Base-by-base conservation (phyloP, 2,113 vertebrate genomes). In the Odocoileus hemionus region DNA sequence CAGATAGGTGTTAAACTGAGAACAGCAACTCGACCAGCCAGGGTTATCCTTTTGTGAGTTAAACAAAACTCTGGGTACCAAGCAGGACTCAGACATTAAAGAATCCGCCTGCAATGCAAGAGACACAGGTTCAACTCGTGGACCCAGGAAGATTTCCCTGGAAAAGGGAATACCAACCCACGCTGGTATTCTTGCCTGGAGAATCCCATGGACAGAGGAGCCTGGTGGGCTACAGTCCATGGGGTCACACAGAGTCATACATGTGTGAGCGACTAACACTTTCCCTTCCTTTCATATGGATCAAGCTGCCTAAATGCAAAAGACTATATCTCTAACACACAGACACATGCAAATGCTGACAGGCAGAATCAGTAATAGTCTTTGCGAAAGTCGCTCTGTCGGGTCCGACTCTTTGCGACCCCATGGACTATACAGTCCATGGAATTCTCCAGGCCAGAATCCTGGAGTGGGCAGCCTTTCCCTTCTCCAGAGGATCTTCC, bases 211-310 rank as follows among this genome's bases (percentile, higher is more conserved):
- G 17, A 70, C 9, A 70, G 64, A 70, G 17, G 5, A 36, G n/a
- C 64, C 21, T 21, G 64, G 9, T 0, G 9, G 17, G n/a, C 33
- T 36, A 70, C 1, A 36, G 64, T 70, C 64, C 9, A 11, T 1
- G 2, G 2, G 64, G n/a, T 70, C 0, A 1, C 19, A 70, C 36
- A 39, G 9, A 36, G 67, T 19, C 52, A 54, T 36, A 36, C 0
- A 0, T 36, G n/a, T 36, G 5, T 70, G n/a, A 36, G n/a, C 0
- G 1, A 6, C 67, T 70, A 10, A 39, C 67, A 36, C n/a, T 36
- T 70, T 23, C 19, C 9, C 55, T 57, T 11, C 25, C 55, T 57
- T 57, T 57, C 55, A 57, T 57, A 25, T 25, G 23, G 55, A 57
- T 25, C 55, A 57, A 25, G 55, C 23, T 25, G 23, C 55, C 55